Evolutionary conservation across 2,888 invertebrate species (phyloP).

Genomic region (Lissonota sp.): DNA sequence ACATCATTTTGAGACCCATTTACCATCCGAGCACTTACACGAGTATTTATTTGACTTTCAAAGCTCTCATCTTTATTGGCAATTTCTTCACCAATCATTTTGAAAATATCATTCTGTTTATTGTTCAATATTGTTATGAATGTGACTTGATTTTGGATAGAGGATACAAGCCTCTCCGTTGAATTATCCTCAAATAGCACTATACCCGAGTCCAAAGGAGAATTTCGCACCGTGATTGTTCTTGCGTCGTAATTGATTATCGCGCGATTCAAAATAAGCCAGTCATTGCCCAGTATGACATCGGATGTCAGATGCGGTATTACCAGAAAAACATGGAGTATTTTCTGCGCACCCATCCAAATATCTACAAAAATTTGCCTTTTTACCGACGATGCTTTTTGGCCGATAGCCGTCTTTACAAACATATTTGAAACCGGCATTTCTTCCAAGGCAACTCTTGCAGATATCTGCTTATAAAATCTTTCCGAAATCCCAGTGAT

Average conservation of each 20-base stretch:
- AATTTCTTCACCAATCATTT: no score
- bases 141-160: background rate
- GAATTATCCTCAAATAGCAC: constrained; percentile 14
- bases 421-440: constrained; percentile 37
- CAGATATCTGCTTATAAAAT: constrained; percentile 26
- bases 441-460: constrained; percentile 5
- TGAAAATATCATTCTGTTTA: no score
- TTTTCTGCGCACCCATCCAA: constrained; percentile 31
- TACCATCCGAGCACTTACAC: background rate
- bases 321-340: constrained; percentile 17
- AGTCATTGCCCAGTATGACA: constrained; percentile 34
- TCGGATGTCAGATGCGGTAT: constrained; percentile 27
- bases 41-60: background rate
- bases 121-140: background rate
- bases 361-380: constrained; percentile 52
- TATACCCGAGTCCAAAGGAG: constrained; percentile 23
- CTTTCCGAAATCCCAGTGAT: constrained; percentile 61
- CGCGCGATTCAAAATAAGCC: constrained; percentile 23
- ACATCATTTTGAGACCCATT: no score
- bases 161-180: constrained; percentile 22
- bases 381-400: constrained; percentile 36
- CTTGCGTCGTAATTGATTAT: constrained; percentile 15
- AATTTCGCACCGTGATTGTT: background rate
- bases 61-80: background rate
- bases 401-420: constrained; percentile 20